Evolutionary conservation across 2,888 invertebrate species (phyloP), one percentile per base, ranked within the genome.

Genomic region (Callyntrura guangdongensis): DNA sequence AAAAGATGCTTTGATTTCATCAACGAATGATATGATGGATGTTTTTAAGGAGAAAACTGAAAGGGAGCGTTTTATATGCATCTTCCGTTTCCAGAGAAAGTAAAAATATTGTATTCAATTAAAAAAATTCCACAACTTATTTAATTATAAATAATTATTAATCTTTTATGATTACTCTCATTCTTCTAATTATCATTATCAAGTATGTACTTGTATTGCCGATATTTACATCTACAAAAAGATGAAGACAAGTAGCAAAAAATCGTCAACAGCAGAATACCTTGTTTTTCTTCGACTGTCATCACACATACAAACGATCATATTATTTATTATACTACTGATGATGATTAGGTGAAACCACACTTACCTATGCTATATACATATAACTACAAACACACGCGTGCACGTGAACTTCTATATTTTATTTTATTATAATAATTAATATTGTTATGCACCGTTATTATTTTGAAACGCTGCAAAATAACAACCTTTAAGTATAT

Each of bases 21-120:
- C 83, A 89, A 89, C 77, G 77, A 89, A 89, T 22, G 45, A 61
- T 49, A 87, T 56, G 64, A 56, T 17, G 45, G 77, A 45, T 89
- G 45, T 87, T 77, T 87, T 87, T 56, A 69, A 64, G 49, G 36
- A 25, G 36, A 56, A 69, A 61, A 87, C 5, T 12, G 22, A 72
- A 86, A 49, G 59, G 72, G 45, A 77, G 20, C 22, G 53, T 49
- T 77, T 53, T 77, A 36, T 81, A 72, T 83, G 45, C 27, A 74
- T 89, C 89, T 89, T 89, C 89, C 89, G 85, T 67, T 89, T 89
- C 84, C 84, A 84, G 61, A 64, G 61, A 49, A 89, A 89, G 47
- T 74, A 59, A 89, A 88, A 59, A 74, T 89, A 84, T 84, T 84
- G 89, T 89, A 89, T 89, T 89, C 89, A 89, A 89, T 83, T 83